Evolutionary conservation across 2,888 invertebrate genomes (phyloP).

Genomic region (Tridacna crocea): DNA sequence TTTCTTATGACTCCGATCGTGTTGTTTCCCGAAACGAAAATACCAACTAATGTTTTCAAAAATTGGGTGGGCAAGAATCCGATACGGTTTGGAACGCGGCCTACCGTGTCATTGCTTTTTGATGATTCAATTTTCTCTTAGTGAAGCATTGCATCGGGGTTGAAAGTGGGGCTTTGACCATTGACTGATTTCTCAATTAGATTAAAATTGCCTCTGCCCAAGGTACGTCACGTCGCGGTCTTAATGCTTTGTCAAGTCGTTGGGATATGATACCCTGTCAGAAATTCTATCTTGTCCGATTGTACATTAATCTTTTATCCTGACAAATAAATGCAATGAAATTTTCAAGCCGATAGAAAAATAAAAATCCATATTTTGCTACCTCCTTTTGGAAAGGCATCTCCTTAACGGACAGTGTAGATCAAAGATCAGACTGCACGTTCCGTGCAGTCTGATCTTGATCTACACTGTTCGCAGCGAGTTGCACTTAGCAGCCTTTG

Average conservation of each 20-base stretch:
- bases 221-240: constrained; percentile 1
- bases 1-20: neutral
- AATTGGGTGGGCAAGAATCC: constrained; percentile 60
- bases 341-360: too few species aligned
- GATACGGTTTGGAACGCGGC: constrained; percentile 39
- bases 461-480: too few species aligned
- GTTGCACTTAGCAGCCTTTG: too few species aligned
- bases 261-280: constrained; percentile 4
- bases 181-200: constrained; percentile 10
- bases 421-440: too few species aligned
- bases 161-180: neutral
- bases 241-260: neutral
- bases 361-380: too few species aligned
- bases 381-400: too few species aligned
- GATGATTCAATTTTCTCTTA: constrained; percentile 44
- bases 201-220: constrained; percentile 19
- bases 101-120: constrained; percentile 48
- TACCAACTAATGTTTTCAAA: constrained; percentile 56
- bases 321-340: too few species aligned
- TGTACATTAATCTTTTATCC: neutral
- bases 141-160: constrained; percentile 14
- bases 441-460: too few species aligned
- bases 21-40: constrained; percentile 23
- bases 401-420: too few species aligned
- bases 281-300: neutral